A percentile compares a stretch with the other conserved stretches of the same genome.
phyloP scores from a whole-genome alignment of 2,888 invertebrate genomes.

The Xanthia togata region DNA sequence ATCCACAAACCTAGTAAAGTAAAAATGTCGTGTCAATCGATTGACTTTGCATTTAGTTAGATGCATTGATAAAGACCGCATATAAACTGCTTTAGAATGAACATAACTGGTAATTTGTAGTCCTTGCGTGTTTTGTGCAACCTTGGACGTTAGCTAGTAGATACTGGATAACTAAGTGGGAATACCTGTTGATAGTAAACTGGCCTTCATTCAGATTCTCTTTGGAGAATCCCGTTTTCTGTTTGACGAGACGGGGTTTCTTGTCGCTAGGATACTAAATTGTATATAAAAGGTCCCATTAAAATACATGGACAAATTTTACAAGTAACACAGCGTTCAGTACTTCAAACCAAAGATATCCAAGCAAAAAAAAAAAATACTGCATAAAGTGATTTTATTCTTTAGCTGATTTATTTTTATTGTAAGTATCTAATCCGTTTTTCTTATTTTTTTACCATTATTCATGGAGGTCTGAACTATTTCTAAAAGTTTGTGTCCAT shows the following conservation, averaged over 20 bases:
- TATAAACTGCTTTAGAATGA: neutral
- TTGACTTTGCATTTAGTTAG: neutral
- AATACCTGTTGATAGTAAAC: slow-evolving; percentile 9
- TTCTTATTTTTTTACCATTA: too few relatives aligned
- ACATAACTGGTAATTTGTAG: slow-evolving; percentile 14
- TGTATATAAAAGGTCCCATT: too few relatives aligned
- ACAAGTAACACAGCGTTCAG: too few relatives aligned
- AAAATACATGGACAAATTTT: too few relatives aligned
- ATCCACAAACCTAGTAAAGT: neutral
- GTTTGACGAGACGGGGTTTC: neutral
- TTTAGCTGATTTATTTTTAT: too few relatives aligned
- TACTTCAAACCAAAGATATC: too few relatives aligned
- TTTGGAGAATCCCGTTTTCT: neutral
- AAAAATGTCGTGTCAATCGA: neutral
- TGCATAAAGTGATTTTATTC: too few relatives aligned
- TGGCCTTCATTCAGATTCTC: neutral
- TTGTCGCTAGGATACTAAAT: neutral
- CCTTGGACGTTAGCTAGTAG: neutral
- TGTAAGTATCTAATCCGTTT: too few relatives aligned
- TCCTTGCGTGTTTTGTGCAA: neutral
- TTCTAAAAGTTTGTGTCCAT: too few relatives aligned
- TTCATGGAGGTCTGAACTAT: too few relatives aligned
- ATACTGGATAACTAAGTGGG: neutral
- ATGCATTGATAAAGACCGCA: slow-evolving; percentile 1
- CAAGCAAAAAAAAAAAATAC: too few relatives aligned